Evolutionary conservation across 2,113 vertebrate genomes (phyloP).

Genomic region (Scomber scombrus): DNA sequence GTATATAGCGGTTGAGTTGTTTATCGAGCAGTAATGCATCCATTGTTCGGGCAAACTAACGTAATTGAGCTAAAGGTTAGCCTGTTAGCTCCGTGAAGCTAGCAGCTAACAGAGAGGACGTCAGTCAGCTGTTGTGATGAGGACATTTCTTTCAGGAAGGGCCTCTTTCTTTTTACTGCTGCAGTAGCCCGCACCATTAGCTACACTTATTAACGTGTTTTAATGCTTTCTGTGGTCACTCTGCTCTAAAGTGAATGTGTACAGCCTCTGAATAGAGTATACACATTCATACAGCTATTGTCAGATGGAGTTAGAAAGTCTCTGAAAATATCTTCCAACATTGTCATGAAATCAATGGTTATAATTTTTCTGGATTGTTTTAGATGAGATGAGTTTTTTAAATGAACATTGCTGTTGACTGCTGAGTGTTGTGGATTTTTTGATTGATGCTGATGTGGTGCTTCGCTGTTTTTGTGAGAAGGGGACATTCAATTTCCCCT

Average conservation of each 20-base stretch:
- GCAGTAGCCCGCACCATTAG: neutral
- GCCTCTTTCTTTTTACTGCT: neutral
- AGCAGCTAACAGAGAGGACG: conserved; percentile 28
- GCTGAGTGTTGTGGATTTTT: too few species aligned
- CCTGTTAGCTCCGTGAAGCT: conserved; percentile 29
- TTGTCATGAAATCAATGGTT: too few species aligned
- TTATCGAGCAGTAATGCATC: neutral
- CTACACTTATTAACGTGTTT: neutral
- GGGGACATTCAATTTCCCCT: too few species aligned
- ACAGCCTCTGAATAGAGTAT: too few species aligned
- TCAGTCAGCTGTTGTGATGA: neutral
- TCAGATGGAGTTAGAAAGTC: neutral
- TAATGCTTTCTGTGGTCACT: neutral
- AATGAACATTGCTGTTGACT: too few species aligned
- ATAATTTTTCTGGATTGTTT: too few species aligned
- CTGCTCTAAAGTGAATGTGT: neutral
- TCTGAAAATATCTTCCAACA: neutral
- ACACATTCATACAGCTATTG: too few species aligned
- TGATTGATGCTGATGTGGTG: too few species aligned
- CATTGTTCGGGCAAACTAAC: too few species aligned
- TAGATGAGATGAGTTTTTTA: too few species aligned
- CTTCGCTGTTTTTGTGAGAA: too few species aligned
- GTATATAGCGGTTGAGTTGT: neutral
- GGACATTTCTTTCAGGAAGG: neutral
- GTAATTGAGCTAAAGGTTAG: conserved; percentile 6